Percentiles rank a stretch among this genome's conserved stretches.
phyloP scores from a whole-genome alignment of 2,888 invertebrate genomes.

The Diplolepis rosae region DNA sequence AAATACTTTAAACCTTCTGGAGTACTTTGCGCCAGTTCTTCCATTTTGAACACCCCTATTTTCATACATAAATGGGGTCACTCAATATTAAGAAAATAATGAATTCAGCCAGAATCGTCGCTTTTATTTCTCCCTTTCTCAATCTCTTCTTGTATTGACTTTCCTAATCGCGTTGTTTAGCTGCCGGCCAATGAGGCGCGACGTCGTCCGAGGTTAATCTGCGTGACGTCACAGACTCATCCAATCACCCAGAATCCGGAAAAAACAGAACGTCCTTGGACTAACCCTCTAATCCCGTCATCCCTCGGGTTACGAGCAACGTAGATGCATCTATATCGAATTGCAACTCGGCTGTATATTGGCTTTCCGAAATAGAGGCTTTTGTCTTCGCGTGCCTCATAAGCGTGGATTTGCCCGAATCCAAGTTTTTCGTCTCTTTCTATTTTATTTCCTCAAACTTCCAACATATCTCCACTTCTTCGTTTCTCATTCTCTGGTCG shows the following conservation, averaged over 20 bases:
- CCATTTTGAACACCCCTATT: conserved; percentile 10
- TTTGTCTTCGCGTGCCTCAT: conserved; percentile 71
- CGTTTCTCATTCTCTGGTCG: conserved; percentile 49
- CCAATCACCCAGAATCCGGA: conserved; percentile 48
- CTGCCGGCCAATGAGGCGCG: conserved; percentile 31
- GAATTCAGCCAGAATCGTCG: not conserved
- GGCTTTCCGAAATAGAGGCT: conserved; percentile 68
- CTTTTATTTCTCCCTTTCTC: conserved; percentile 6
- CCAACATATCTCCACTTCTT: conserved; percentile 35
- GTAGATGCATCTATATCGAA: conserved; percentile 68
- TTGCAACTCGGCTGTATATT: conserved; percentile 65
- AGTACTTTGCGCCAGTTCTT: no score
- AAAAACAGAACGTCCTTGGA: conserved; percentile 57
- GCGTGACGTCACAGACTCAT: conserved; percentile 53
- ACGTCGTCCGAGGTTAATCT: conserved; percentile 52
- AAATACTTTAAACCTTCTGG: no score
- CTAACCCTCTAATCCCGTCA: conserved; percentile 60
- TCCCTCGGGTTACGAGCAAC: conserved; percentile 60
- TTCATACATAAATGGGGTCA: conserved; percentile 7
- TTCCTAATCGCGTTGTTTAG: conserved; percentile 28
- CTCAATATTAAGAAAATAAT: conserved; percentile 28
- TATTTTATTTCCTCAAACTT: conserved; percentile 26
- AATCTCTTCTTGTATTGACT: conserved; percentile 15
- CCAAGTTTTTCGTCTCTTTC: conserved; percentile 47
- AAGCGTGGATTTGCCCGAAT: conserved; percentile 71